Base-by-base conservation (phyloP, 1,140 invertebrate species). In the Heterodera schachtii region DNA sequence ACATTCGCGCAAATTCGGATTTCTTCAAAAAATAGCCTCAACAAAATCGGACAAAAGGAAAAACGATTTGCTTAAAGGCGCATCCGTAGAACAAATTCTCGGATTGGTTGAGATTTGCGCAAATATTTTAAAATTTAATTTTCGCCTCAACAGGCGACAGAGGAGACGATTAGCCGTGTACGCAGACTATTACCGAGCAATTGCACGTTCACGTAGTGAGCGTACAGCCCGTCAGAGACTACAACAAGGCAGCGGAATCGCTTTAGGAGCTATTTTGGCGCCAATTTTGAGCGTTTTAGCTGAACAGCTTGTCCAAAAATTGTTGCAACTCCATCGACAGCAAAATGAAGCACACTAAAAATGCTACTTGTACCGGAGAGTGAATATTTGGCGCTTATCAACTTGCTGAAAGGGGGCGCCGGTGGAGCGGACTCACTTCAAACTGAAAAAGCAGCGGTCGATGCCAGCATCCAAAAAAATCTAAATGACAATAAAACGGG, bases 91-190 rank as follows among this genome's bases (percentile, higher is more conserved):
- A 9, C 46, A 82, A 64, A 47, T 82, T n/a, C 47, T 82, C 5
- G 82, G 81, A 19, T 21, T 82, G 44, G 81, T 82, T 3, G 81
- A 82, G 47, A 83, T 82, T 16, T 83, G 81, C 41, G 69, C 64
- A 47, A 82, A 82, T 47, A 78, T 82, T 47, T 46, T 82, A 16
- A 64, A 75, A 7, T 19, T 46, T 31, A 74, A 73, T 81, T 78
- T 82, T 43, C 41, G 21, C 1, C 49, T 81, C 8, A 84, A 64
- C 41, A 41, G 4, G 21, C 41, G 57, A 19, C 81, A 84, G 43
- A 7, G 52, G 3, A 13, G 64, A 11, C 16, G 66, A 11, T 52
- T 82, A 41, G n/a, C 44, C 31, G 8, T 60, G 21, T 43, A 81
- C 67, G 81, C 81, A 0, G 80, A 83, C 13, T 84, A 66, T 44